Conservation (phyloP, 2,888 invertebrate species). For the Keiferia lycopersicella region DNA sequence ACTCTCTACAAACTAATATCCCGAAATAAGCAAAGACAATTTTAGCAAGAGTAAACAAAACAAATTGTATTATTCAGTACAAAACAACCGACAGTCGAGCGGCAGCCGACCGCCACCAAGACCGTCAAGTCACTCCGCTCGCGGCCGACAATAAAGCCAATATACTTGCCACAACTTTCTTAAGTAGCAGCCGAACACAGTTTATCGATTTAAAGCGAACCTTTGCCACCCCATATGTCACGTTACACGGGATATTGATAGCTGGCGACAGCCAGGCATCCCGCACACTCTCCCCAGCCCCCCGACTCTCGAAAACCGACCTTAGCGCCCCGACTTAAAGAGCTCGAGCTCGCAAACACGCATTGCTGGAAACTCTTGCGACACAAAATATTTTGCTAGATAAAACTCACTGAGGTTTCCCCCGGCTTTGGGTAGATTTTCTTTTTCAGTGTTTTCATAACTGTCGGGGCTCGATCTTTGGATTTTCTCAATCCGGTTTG, state of each 20-base stretch:
- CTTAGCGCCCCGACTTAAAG: slow-evolving; percentile 41
- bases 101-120: not conserved
- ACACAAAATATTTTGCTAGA: slow-evolving; percentile 68
- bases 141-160: slow-evolving; percentile 73
- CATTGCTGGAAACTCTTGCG: slow-evolving; percentile 57
- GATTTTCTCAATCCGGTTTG: slow-evolving; percentile 63
- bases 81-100: too few species aligned
- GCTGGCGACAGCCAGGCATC: slow-evolving; percentile 71
- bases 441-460: slow-evolving; percentile 72
- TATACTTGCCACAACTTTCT: slow-evolving; percentile 68
- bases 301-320: slow-evolving; percentile 35
- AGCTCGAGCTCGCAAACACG: slow-evolving; percentile 32
- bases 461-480: slow-evolving; percentile 67
- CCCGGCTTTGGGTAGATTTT: slow-evolving; percentile 64
- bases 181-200: slow-evolving; percentile 70
- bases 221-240: slow-evolving; percentile 75
- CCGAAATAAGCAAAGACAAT: slow-evolving; percentile 15
- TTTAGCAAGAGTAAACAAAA: slow-evolving; percentile 5
- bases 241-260: slow-evolving; percentile 76
- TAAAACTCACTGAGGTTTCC: slow-evolving; percentile 66
- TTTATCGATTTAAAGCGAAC: slow-evolving; percentile 72
- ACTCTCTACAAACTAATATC: slow-evolving; percentile 12
- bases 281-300: slow-evolving; percentile 49
- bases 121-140: slow-evolving; percentile 38
- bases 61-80: slow-evolving; percentile 26